These are phyloP conservation scores for Himalopsyche anomala DNA, from an alignment of 2,888 invertebrate species.

Conservation along the genomic window DNA sequence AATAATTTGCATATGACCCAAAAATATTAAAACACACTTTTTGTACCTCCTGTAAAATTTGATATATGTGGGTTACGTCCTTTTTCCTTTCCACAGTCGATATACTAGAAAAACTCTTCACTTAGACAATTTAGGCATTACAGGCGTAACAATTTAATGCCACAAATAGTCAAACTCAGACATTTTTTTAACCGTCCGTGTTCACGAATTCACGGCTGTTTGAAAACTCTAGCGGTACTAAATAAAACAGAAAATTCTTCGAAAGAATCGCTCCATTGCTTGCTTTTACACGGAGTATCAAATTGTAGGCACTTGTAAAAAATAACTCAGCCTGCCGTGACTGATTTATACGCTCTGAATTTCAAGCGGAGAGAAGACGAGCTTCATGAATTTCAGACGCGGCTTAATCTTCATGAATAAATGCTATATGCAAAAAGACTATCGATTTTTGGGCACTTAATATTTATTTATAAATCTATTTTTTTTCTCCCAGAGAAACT, in stretches of 20 bases:
- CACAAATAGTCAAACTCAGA: too few species aligned
- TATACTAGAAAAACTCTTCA: too few species aligned
- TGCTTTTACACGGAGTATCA: constrained; percentile 5
- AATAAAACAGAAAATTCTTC: constrained; percentile 34
- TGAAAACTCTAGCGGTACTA: background rate
- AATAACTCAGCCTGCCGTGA: constrained; percentile 1
- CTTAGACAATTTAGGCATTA: too few species aligned
- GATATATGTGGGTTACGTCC: too few species aligned
- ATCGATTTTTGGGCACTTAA: background rate
- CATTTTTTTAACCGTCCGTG: background rate
- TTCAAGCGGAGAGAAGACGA: constrained; percentile 48
- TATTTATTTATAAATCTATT: constrained; percentile 2
- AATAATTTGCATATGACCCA: too few species aligned
- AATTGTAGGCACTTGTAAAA: constrained; percentile 27
- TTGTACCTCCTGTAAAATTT: too few species aligned
- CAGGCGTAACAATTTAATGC: too few species aligned
- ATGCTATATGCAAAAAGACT: constrained; percentile 11
- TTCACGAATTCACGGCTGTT: too few species aligned
- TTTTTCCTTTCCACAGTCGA: too few species aligned
- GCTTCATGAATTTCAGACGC: constrained; percentile 47
- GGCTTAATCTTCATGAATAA: constrained; percentile 49
- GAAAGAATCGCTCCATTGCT: background rate
- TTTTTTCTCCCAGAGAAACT: background rate
- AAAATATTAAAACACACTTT: too few species aligned
- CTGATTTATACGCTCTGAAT: constrained; percentile 51